Percentiles rank a stretch among this genome's conserved stretches.
These are phyloP conservation scores for Strongylocentrotus purpuratus DNA, from an alignment of 35 echinoderm and acorn worm genomes.

Conservation along the genomic window DNA sequence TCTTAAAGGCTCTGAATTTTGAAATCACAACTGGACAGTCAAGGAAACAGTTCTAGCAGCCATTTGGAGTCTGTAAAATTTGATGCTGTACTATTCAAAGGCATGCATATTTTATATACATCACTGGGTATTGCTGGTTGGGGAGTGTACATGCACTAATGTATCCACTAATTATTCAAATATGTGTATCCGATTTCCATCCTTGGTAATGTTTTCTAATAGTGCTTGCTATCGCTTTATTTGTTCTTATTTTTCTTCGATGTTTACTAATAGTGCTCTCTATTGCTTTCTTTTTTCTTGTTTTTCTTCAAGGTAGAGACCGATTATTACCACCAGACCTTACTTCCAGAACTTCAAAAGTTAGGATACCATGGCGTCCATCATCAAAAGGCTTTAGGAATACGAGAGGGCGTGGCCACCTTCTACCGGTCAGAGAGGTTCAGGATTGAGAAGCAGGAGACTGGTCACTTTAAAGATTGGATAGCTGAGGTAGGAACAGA, in stretches of 20 bases:
- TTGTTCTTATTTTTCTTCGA: constrained; percentile 16
- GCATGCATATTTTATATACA: no score
- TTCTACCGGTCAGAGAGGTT: constrained; percentile 57
- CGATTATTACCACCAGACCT: constrained; percentile 49
- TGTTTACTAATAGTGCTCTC: no score
- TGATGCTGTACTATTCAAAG: no score
- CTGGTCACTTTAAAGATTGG: constrained; percentile 63
- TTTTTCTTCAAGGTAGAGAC: constrained; percentile 61
- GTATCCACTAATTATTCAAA: neutral
- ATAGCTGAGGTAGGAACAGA: constrained; percentile 49
- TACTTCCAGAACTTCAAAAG: constrained; percentile 40
- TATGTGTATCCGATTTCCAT: no score
- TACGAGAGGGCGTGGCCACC: constrained; percentile 60
- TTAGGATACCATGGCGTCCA: constrained; percentile 59
- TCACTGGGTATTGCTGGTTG: neutral
- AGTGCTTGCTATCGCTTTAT: neutral
- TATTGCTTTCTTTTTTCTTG: constrained; percentile 1
- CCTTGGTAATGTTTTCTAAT: no score
- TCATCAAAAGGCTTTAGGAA: constrained; percentile 49
- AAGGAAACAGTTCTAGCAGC: no score
- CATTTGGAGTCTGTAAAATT: no score
- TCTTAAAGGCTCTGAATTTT: no score
- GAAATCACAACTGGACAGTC: no score
- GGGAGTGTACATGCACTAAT: neutral
- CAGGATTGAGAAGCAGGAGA: constrained; percentile 43